Percentiles rank a stretch among this genome's conserved stretches.
These are phyloP conservation scores for Napeogenes sylphis DNA, from an alignment of 2,888 invertebrate species.

Conservation along the genomic window DNA sequence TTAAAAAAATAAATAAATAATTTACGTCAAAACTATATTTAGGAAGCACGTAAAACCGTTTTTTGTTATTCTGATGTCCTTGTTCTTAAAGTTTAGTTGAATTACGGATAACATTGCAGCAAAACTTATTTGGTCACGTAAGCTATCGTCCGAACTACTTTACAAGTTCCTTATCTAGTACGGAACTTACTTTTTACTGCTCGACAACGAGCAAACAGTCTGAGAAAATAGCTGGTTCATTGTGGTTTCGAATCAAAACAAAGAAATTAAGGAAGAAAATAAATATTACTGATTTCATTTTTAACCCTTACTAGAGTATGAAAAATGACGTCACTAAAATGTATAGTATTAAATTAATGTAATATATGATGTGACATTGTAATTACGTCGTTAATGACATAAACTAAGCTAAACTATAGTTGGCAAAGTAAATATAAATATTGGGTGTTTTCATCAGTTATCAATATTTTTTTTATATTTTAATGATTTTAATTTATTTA, in stretches of 20 bases:
- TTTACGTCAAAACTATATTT: neutral
- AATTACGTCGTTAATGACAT: too few species aligned
- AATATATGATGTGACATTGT: too few species aligned
- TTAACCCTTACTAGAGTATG: neutral
- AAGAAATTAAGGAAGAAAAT: constrained; percentile 8
- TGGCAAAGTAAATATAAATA: too few species aligned
- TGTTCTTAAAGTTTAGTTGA: constrained; percentile 2
- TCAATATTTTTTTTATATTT: too few species aligned
- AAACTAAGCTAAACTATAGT: too few species aligned
- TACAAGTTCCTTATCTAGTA: constrained; percentile 65
- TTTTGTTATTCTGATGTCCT: constrained; percentile 3
- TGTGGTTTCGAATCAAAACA: constrained; percentile 23
- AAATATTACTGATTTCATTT: neutral
- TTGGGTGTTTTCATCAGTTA: too few species aligned
- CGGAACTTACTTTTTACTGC: constrained; percentile 69
- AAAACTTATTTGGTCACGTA: constrained; percentile 65
- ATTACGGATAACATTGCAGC: constrained; percentile 22
- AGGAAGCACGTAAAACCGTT: neutral
- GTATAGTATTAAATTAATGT: too few species aligned
- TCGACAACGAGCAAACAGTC: constrained; percentile 65
- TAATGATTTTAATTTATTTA: too few species aligned
- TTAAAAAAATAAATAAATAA: neutral
- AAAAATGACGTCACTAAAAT: too few species aligned
- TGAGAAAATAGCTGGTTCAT: constrained; percentile 34
- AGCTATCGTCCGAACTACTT: constrained; percentile 51